Evolutionary conservation across 2,797 vertebrate genomes (phyloP).

Genomic region (Meriones psammophilus): DNA sequence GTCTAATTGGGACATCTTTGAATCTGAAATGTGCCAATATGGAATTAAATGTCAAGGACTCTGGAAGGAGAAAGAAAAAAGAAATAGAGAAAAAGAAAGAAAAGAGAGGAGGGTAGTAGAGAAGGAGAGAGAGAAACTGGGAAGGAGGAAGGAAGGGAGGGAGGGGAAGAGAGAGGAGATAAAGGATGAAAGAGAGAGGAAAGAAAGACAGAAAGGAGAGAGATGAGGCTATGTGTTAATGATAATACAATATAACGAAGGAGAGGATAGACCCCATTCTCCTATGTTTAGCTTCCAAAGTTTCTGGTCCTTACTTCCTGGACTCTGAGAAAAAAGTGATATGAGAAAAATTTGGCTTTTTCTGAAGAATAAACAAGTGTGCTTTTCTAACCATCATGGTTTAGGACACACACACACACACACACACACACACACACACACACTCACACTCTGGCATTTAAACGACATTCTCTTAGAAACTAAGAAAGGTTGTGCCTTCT

Average conservation of each 20-base stretch:
- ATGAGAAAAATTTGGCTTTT: neutral
- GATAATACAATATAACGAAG: neutral
- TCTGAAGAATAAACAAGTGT: neutral
- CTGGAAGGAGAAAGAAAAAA: neutral
- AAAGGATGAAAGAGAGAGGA: neutral
- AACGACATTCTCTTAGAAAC: slow-evolving; percentile 6
- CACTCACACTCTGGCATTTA: slow-evolving; percentile 47
- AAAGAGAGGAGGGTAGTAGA: too few relatives aligned
- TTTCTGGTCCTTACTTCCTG: neutral
- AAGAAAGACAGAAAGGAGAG: neutral
- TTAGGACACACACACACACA: neutral
- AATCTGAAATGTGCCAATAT: slow-evolving; percentile 33
- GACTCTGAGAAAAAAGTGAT: neutral
- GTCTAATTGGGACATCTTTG: neutral
- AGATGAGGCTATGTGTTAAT: too few relatives aligned
- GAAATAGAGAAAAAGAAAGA: neutral
- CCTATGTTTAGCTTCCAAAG: neutral
- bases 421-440: neutral
- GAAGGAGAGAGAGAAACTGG: neutral
- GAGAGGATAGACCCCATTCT: neutral
- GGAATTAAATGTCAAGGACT: neutral
- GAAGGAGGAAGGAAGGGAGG: neutral
- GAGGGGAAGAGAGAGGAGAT: neutral
- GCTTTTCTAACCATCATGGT: neutral
- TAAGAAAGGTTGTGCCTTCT: neutral